Evolutionary conservation across 2,888 invertebrate species (phyloP), one percentile per base, ranked within the genome.

Genomic region (Sepiola atlantica): DNA sequence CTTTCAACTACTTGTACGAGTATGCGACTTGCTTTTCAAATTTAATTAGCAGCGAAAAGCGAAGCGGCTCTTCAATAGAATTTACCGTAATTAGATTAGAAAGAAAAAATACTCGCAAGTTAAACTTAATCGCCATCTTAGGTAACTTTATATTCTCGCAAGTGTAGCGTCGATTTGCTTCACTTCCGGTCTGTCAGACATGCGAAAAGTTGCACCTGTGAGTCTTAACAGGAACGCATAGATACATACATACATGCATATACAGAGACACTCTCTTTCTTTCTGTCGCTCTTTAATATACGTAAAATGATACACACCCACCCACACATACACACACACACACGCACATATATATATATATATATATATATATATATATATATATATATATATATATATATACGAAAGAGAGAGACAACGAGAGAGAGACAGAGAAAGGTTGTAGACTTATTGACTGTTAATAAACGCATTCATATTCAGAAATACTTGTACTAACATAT

Each of bases 251-350:
- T 16, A 2, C 18, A 14, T n/a, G 14, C n/a, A 32, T 18, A 77
- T n/a, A n/a, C 14, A 77, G 2, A 8, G 45, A 45, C 2, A 45
- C 45, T 8, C 45, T 4, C 45, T n/a, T n/a, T 4, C 45, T 45
- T 45, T 45, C 45, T 45, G 8, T 45, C 45, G 45, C 45, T 45
- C 45, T 45, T 2, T 2, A 2, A 8, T 45, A 45, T 45, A 45
- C 45, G 45, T 45, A 2, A 45, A 45, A 45, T 45, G 45, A 45
- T 45, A 45, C 2, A 45, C 4, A 45, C 45, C 2, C 45, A 8
- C 2, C 0, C 12, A n/a, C 6, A 10, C 10, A 28, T n/a, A n/a
- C 10, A n/a, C 0, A n/a, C 8, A 10, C 1, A n/a, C n/a, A 18
- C 14, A 2, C 14, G 3, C 77, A 32, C 16, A 32, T 18, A 77